These are phyloP conservation scores for Choloepus didactylus DNA, from an alignment of 2,797 vertebrate species.

Conservation along the genomic window DNA sequence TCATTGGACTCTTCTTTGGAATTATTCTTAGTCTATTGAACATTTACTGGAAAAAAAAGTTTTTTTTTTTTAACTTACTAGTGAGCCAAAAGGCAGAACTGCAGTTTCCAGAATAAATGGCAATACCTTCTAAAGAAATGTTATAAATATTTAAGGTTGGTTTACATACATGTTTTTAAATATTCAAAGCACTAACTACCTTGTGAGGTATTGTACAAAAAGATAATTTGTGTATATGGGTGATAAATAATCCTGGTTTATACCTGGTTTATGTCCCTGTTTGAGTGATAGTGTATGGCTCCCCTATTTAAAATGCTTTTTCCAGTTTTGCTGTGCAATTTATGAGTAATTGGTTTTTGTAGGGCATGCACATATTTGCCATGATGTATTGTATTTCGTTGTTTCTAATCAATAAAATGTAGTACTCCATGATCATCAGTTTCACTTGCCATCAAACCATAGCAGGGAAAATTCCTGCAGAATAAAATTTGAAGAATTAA, in stretches of 20 bases:
- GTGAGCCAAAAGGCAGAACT: not conserved
- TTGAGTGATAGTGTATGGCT: not conserved
- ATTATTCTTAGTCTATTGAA: not conserved
- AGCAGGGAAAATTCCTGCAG: not conserved
- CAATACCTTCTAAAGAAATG: not conserved
- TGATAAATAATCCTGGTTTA: not conserved
- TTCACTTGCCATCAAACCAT: not conserved
- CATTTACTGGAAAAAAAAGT: not conserved
- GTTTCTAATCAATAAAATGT: slow-evolving; percentile 46
- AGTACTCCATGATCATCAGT: not conserved
- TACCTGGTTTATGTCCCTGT: not conserved
- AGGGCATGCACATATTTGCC: not conserved
- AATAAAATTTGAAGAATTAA: not conserved
- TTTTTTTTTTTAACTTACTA: not conserved
- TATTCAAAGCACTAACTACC: slow-evolving; percentile 40
- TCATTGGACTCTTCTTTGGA: not conserved
- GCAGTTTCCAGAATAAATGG: not conserved
- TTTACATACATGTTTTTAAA: slow-evolving; percentile 32
- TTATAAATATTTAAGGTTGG: not conserved
- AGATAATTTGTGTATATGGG: not conserved
- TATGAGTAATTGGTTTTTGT: not conserved
- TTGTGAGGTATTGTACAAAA: not conserved
- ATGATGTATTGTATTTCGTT: not conserved
- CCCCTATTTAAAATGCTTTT: not conserved
- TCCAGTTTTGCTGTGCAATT: not conserved